Conservation (phyloP, 2,113 vertebrate genomes). For the Pluvianellus socialis region DNA sequence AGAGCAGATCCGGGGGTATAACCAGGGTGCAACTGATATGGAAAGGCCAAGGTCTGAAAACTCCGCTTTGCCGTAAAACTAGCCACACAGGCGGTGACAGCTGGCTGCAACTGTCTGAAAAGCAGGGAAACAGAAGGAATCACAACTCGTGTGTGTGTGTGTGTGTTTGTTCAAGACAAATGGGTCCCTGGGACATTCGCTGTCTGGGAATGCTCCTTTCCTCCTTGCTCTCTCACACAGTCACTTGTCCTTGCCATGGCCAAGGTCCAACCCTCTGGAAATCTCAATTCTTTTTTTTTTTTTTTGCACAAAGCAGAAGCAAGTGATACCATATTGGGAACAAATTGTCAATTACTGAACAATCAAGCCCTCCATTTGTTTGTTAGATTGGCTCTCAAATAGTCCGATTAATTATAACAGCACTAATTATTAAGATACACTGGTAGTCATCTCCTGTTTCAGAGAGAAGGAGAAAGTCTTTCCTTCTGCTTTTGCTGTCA, state of each 20-base stretch:
- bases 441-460: constrained; percentile 64
- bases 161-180: not conserved
- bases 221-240: not conserved
- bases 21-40: not conserved
- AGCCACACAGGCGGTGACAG: not conserved
- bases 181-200: constrained; percentile 5
- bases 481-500: constrained; percentile 59
- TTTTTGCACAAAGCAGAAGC: not conserved
- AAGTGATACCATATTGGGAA: constrained; percentile 39
- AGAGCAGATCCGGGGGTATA: not conserved
- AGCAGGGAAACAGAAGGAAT: not conserved
- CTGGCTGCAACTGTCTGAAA: constrained; percentile 47
- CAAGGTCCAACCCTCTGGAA: not conserved
- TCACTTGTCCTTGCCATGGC: not conserved
- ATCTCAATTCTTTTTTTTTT: not conserved
- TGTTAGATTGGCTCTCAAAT: constrained; percentile 73
- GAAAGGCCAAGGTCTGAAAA: constrained; percentile 8
- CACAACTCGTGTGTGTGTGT: not conserved
- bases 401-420: constrained; percentile 74
- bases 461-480: constrained; percentile 37
- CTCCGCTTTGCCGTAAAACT: not conserved
- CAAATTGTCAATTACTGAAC: constrained; percentile 69
- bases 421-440: constrained; percentile 75
- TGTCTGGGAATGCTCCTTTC: not conserved
- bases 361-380: constrained; percentile 71